Percentiles rank a stretch among this genome's conserved stretches.
phyloP scores from a whole-genome alignment of 2,113 vertebrate species.

The Anguilla japonica region DNA sequence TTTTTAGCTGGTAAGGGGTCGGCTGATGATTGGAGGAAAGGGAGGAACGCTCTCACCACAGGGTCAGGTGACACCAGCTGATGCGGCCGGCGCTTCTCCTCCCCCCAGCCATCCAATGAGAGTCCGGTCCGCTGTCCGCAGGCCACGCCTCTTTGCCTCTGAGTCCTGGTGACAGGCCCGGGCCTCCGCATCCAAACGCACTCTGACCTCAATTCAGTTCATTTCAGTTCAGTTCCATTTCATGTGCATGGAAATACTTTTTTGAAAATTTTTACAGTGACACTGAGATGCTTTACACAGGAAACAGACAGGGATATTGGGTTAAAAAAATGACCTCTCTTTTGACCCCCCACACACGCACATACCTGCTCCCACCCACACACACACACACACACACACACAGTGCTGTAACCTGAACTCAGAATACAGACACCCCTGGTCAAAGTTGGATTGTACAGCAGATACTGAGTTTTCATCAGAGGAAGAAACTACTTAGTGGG shows the following conservation, averaged over 20 bases:
- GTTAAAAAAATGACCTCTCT: too few species aligned
- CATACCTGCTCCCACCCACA: neutral
- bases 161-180: neutral
- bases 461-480: too few species aligned
- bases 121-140: neutral
- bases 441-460: too few species aligned
- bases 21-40: neutral
- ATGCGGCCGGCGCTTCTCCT: neutral
- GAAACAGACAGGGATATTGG: too few species aligned
- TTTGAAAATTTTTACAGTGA: too few species aligned
- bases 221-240: too few species aligned
- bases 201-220: neutral
- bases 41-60: neutral
- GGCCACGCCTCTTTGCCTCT: neutral
- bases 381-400: neutral
- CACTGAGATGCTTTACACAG: too few species aligned
- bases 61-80: neutral
- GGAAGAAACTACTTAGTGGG: too few species aligned
- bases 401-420: too few species aligned
- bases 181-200: neutral
- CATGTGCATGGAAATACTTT: too few species aligned
- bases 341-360: too few species aligned
- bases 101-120: neutral
- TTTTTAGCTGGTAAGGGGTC: neutral
- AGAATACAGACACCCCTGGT: too few species aligned